Evolutionary conservation across 2,797 vertebrate genomes (phyloP).

Genomic region (Cephalopachus bancanus): DNA sequence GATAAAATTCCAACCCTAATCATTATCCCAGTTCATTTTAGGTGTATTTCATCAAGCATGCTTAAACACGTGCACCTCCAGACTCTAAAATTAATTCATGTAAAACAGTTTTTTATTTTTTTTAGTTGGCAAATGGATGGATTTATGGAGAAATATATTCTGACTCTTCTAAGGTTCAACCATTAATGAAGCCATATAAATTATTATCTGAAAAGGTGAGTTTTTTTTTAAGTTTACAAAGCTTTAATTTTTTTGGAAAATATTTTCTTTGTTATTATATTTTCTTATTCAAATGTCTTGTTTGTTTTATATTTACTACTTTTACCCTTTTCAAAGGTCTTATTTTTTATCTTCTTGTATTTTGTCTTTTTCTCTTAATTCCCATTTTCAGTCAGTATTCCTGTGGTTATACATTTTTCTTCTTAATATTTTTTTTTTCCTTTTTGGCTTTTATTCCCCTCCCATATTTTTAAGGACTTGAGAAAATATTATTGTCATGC

Average conservation of each 20-base stretch:
- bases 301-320: not conserved
- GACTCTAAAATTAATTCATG: not conserved
- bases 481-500: not conserved
- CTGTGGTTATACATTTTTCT: not conserved
- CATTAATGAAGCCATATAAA: slow-evolving; percentile 96
- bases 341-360: not conserved
- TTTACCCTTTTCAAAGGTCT: not conserved
- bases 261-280: not conserved
- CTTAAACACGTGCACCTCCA: not conserved
- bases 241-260: not conserved
- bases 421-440: not conserved
- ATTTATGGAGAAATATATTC: slow-evolving; percentile 94
- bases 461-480: not conserved
- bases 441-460: not conserved
- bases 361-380: not conserved
- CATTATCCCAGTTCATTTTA: not conserved
- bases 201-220: slow-evolving; percentile 96
- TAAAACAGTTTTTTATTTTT: slow-evolving; percentile 67
- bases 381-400: not conserved
- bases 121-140: slow-evolving; percentile 96
- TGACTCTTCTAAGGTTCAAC: slow-evolving; percentile 94
- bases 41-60: not conserved
- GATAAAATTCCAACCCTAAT: not conserved
- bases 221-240: not conserved
- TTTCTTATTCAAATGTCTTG: not conserved